Base-by-base conservation (phyloP, 1,140 invertebrate genomes). In the Carcinoscorpius rotundicauda region DNA sequence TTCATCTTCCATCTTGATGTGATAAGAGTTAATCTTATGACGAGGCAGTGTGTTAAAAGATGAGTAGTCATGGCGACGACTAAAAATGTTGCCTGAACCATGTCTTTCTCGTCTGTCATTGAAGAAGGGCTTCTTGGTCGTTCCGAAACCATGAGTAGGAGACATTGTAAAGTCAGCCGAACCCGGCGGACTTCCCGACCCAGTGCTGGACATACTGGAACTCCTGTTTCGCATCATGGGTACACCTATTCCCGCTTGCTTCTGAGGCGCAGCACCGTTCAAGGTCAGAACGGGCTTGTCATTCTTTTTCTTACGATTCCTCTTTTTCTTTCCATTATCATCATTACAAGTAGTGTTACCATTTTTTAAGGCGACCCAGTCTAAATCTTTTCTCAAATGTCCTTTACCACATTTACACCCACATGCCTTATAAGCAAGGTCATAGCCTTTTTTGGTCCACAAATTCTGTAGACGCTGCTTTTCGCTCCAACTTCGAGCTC, bases 1-100 rank as follows among this genome's bases (percentile, higher is more conserved):
- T 74, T 97, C 94, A 76, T 98, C 95, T 78, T 98, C 94, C 82
- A 97, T 96, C 88, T 97, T 95, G 76, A 97, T 96, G 82, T 97
- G 93, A 83, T 97, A 97, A 72, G 93, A 95, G 82, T 98, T 98
- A 75, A 96, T 86, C 82, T 96, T 96, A 75, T 93, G 87, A 75
- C 87, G 87, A 63, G 94, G 94, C 70, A 98, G 82, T 65, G 86
- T 84, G 77, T 94, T 97, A 83, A 97, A 97, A 52, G 91, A 90
- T 71, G 91, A 92, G 81, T 96, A 93, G 80, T 97, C 93, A 73
- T 87, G 80, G 66, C 95, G 86, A 70, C 91, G 85, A 49, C 86
- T 88, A 77, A 96, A 95, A 70, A 94, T 90, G 63, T 67, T 62
- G 58, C 73, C 68, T 67, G 68, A 65, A n/a, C 51, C 11, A 60